Conservation (phyloP, 2,797 vertebrate genomes). For the Moxostoma hubbsi region DNA sequence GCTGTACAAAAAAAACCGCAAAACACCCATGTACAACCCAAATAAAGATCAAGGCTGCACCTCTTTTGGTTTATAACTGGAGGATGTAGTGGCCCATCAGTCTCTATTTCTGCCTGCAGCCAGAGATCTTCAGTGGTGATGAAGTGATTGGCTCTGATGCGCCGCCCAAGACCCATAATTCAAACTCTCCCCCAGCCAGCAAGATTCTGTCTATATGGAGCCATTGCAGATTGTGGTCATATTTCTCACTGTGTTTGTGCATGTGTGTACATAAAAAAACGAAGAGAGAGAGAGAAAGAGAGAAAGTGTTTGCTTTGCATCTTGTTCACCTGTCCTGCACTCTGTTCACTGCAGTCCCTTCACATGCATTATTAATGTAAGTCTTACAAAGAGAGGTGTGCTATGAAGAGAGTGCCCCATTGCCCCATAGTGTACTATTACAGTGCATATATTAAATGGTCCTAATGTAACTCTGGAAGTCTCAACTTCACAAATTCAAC, state of each 20-base stretch:
- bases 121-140: conserved; percentile 47
- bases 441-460: not conserved
- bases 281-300: conserved; percentile 21
- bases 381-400: conserved; percentile 71
- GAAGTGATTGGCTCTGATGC: conserved; percentile 46
- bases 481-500: not conserved
- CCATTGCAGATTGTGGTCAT: conserved; percentile 55
- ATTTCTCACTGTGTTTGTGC: conserved; percentile 42
- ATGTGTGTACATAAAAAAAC: not conserved
- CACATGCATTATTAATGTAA: conserved; percentile 79
- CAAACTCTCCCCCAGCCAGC: conserved; percentile 25
- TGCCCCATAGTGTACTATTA: conserved; percentile 33
- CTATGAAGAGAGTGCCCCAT: conserved; percentile 45
- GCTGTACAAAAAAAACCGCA: not conserved
- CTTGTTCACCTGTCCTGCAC: conserved; percentile 65
- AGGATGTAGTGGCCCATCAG: conserved; percentile 58
- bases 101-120: conserved; percentile 50
- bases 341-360: conserved; percentile 75
- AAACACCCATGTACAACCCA: conserved; percentile 29
- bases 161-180: conserved; percentile 50
- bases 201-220: conserved; percentile 41
- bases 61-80: conserved; percentile 58
- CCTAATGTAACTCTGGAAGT: not conserved
- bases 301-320: conserved; percentile 54
- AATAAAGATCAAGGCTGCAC: conserved; percentile 56